Evolutionary conservation across 2,888 invertebrate species (phyloP).

Genomic region (Harpagoxenus sublaevis): DNA sequence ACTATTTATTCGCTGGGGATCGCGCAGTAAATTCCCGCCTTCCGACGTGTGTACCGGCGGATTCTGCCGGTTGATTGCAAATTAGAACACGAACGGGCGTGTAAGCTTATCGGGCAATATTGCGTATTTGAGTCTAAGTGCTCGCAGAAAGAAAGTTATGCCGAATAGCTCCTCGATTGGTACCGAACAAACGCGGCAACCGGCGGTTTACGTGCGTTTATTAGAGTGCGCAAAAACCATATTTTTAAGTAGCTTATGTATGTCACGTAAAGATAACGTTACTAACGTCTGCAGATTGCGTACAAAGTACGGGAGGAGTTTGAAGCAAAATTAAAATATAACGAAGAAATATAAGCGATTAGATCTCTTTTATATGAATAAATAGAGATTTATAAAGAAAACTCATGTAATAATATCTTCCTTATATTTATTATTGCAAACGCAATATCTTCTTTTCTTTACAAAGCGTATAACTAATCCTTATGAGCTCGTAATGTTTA

Average conservation of each 20-base stretch:
- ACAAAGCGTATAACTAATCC: constrained; percentile 6
- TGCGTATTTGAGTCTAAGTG: constrained; percentile 53
- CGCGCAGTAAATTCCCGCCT: constrained; percentile 65
- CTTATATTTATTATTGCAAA: not conserved
- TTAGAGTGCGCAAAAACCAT: not conserved
- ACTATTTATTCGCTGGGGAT: constrained; percentile 63
- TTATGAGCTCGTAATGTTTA: constrained; percentile 18
- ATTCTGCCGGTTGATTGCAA: constrained; percentile 67
- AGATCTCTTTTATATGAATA: not conserved
- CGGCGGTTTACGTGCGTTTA: constrained; percentile 16
- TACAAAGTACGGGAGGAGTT: too few relatives aligned
- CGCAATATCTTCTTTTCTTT: not conserved
- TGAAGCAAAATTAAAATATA: not conserved
- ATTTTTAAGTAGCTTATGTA: constrained; percentile 4
- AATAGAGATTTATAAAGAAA: not conserved
- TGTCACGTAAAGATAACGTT: not conserved
- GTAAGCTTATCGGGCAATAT: constrained; percentile 62
- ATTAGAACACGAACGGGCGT: constrained; percentile 68
- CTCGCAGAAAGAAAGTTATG: constrained; percentile 37
- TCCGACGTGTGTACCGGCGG: constrained; percentile 56
- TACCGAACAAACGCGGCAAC: not conserved
- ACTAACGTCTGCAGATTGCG: not conserved
- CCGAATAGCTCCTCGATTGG: constrained; percentile 36
- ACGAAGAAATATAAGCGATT: not conserved
- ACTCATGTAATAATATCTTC: not conserved